Percentiles rank a stretch among this genome's conserved stretches.
Conservation (phyloP, 2,113 vertebrate species). For the Prionailurus viverrinus region DNA sequence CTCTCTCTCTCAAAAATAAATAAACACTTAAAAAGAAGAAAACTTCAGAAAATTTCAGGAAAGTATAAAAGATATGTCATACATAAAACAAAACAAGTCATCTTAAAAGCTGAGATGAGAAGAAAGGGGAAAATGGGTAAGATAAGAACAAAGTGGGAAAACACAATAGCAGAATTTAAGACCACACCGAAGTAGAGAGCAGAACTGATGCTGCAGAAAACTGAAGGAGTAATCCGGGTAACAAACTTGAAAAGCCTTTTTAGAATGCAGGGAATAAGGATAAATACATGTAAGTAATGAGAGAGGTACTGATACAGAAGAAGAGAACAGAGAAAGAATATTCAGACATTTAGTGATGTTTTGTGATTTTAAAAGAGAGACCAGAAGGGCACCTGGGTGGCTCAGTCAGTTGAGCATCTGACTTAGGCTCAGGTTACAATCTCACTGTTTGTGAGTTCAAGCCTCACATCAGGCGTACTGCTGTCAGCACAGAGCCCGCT, state of each 20-base stretch:
- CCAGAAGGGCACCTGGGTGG: neutral
- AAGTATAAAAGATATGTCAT: neutral
- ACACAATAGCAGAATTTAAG: neutral
- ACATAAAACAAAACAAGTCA: conserved; percentile 8
- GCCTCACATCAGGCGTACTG: too few relatives aligned
- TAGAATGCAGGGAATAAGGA: neutral
- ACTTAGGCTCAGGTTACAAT: too few relatives aligned
- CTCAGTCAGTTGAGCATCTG: too few relatives aligned
- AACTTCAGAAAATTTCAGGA: neutral
- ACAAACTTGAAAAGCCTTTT: neutral
- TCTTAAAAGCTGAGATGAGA: neutral
- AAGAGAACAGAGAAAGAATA: neutral
- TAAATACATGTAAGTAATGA: neutral
- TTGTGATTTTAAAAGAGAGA: neutral
- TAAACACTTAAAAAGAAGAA: neutral
- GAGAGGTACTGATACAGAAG: neutral
- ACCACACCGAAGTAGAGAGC: neutral
- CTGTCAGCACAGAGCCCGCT: too few relatives aligned
- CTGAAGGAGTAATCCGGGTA: neutral
- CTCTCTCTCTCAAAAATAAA: too few relatives aligned
- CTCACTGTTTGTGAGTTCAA: too few relatives aligned
- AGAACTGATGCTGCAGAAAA: neutral
- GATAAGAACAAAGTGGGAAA: neutral
- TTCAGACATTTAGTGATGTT: neutral
- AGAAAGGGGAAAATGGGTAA: neutral